Percentiles rank a stretch among this genome's conserved stretches.
Conservation (phyloP, 2,113 vertebrate genomes). For the Gallinago undulata region DNA sequence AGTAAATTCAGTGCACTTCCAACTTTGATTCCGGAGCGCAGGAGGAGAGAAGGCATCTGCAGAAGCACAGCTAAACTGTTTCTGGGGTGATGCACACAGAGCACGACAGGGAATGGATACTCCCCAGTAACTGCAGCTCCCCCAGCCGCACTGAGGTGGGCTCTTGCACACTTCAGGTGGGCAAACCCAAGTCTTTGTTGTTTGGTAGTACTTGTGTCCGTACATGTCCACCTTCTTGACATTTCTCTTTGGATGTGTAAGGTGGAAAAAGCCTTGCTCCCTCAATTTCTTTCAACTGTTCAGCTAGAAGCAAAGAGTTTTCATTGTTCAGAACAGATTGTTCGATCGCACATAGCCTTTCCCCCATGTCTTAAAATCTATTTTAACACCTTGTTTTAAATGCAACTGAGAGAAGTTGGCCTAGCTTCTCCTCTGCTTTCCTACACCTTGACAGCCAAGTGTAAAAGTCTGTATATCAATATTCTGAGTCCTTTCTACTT, state of each 20-base stretch:
- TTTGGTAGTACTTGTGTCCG: not conserved
- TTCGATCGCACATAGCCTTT: not conserved
- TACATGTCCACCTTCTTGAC: not conserved
- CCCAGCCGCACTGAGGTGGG: not conserved
- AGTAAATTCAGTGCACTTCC: not conserved
- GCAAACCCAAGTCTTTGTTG: not conserved
- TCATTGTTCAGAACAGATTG: not conserved
- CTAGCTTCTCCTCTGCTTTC: not conserved
- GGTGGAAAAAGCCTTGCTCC: not conserved
- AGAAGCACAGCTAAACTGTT: not conserved
- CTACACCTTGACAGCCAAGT: not conserved
- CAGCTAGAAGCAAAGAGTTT: not conserved
- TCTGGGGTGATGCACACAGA: not conserved
- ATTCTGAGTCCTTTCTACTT: not conserved
- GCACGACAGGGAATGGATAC: fast-evolving
- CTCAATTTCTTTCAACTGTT: not conserved
- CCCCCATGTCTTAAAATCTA: not conserved
- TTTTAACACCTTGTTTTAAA: not conserved
- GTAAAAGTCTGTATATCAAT: not conserved
- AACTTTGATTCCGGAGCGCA: not conserved
- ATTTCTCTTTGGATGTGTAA: fast-evolving
- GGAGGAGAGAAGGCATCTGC: not conserved
- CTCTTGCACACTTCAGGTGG: not conserved
- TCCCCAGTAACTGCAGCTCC: not conserved
- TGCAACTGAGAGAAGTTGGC: not conserved